Evolutionary conservation across 2,888 invertebrate species (phyloP).

Genomic region (Eupithecia inturbata): DNA sequence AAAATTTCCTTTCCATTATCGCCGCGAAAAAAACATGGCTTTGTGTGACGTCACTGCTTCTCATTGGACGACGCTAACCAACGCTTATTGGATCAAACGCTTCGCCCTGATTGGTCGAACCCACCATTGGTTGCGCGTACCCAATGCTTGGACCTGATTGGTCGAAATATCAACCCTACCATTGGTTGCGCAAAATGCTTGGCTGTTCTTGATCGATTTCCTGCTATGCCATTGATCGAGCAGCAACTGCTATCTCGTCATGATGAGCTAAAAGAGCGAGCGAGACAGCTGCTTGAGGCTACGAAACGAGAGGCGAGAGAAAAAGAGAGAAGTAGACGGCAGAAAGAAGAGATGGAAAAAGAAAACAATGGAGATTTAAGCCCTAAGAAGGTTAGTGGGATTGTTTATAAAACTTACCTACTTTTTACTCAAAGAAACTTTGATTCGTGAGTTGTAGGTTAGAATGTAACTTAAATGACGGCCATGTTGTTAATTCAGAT

Average conservation of each 20-base stretch:
- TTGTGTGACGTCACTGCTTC: slow-evolving; percentile 61
- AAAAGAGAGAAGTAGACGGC: slow-evolving; percentile 67
- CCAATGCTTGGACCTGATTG: slow-evolving; percentile 42
- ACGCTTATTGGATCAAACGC: slow-evolving; percentile 56
- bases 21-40: slow-evolving; percentile 62
- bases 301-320: slow-evolving; percentile 87
- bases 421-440: not conserved
- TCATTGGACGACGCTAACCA: slow-evolving; percentile 56
- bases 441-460: no score
- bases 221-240: slow-evolving; percentile 37
- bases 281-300: slow-evolving; percentile 92
- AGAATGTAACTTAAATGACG: no score
- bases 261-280: slow-evolving; percentile 93
- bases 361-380: slow-evolving; percentile 82
- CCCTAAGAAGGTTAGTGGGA: slow-evolving; percentile 64
- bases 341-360: slow-evolving; percentile 79
- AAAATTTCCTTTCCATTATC: slow-evolving; percentile 66
- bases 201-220: slow-evolving; percentile 20
- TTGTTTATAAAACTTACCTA: not conserved
- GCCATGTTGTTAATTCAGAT: no score
- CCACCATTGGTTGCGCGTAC: slow-evolving; percentile 21
- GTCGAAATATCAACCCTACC: not conserved
- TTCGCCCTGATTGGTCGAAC: slow-evolving; percentile 46
- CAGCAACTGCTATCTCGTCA: slow-evolving; percentile 91
- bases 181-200: slow-evolving; percentile 5